Percentiles rank a stretch among this genome's conserved stretches.
Evolutionary conservation across 2,888 invertebrate genomes (phyloP).

Genomic region (Heteropelma amictum): DNA sequence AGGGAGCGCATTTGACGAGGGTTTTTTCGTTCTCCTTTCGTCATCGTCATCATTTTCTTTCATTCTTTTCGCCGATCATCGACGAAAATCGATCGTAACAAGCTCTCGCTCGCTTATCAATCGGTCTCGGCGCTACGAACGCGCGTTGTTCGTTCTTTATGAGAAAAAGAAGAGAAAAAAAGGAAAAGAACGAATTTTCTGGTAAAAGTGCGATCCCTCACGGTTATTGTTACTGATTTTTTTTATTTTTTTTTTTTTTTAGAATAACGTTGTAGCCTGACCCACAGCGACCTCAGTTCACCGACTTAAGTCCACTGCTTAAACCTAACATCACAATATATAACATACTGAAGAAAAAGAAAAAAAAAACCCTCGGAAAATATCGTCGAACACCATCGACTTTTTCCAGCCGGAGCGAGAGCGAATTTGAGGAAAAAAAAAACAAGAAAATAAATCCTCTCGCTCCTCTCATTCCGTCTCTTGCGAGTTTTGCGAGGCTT

Average conservation of each 20-base stretch:
- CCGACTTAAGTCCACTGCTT: constrained; percentile 74
- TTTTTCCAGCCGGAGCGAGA: constrained; percentile 7
- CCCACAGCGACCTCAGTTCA: constrained; percentile 76
- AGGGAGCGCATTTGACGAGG: constrained; percentile 66
- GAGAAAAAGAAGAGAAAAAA: constrained; percentile 12
- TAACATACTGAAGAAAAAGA: constrained; percentile 70
- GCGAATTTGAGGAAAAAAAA: too few relatives aligned
- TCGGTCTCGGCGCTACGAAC: too few relatives aligned
- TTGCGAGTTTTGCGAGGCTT: constrained; percentile 59
- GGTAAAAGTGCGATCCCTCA: constrained; percentile 48
- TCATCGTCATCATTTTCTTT: constrained; percentile 10
- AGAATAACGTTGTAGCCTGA: constrained; percentile 67
- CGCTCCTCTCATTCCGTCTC: constrained; percentile 31
- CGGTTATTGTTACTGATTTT: constrained; percentile 29
- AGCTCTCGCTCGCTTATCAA: constrained; percentile 16
- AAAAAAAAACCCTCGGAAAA: constrained; percentile 23
- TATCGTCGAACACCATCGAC: constrained; percentile 27
- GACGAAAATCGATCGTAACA: constrained; percentile 20
- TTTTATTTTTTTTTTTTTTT: constrained; percentile 30
- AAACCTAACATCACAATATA: constrained; percentile 78
- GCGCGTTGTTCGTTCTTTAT: not conserved
- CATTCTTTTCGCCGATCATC: not conserved
- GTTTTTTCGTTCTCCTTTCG: too few relatives aligned
- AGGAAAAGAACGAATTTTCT: constrained; percentile 19
- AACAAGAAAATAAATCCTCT: not conserved